These are phyloP conservation scores for Misgurnus anguillicaudatus DNA, from an alignment of 2,113 vertebrate genomes.

Conservation along the genomic window DNA sequence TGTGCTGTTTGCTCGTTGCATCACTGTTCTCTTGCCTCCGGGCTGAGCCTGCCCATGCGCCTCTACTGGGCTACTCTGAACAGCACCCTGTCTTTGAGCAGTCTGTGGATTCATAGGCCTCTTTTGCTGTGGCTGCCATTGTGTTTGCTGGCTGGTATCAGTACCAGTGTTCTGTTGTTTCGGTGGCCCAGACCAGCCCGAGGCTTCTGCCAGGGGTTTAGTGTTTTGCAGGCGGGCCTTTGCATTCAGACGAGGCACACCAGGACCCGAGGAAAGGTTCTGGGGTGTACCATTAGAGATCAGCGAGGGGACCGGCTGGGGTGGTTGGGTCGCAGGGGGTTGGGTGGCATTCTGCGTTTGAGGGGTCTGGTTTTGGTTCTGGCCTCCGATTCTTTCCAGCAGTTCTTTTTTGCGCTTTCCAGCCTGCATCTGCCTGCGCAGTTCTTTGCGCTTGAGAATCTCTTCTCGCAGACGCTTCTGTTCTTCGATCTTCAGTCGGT, in stretches of 20 bases:
- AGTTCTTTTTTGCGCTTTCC: constrained; percentile 91
- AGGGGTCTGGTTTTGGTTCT: constrained; percentile 67
- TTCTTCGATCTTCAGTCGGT: constrained; percentile 94
- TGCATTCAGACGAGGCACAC: constrained; percentile 59
- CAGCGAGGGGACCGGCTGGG: constrained; percentile 53
- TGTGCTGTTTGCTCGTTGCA: constrained; percentile 85
- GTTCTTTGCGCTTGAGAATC: constrained; percentile 91
- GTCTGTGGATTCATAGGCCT: constrained; percentile 60
- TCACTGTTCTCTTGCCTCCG: constrained; percentile 90
- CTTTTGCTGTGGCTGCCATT: constrained; percentile 68
- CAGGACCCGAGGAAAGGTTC: background rate
- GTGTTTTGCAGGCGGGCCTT: constrained; percentile 69
- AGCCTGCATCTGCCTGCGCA: constrained; percentile 93
- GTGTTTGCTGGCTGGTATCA: constrained; percentile 55
- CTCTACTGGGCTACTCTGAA: constrained; percentile 55
- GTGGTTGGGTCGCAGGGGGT: constrained; percentile 56
- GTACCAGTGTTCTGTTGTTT: constrained; percentile 48
- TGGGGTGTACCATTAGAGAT: constrained; percentile 57
- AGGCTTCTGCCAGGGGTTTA: constrained; percentile 43
- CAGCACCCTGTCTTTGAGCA: constrained; percentile 43
- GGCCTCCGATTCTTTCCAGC: constrained; percentile 84
- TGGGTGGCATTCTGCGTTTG: constrained; percentile 57
- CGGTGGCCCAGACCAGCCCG: constrained; percentile 29
- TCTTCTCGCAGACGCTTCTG: constrained; percentile 94
- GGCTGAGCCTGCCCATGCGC: constrained; percentile 69